Evolutionary conservation across 1,140 invertebrate species (phyloP), one percentile per base, ranked within the genome.

Genomic region (Archegozetes longisetosus): DNA sequence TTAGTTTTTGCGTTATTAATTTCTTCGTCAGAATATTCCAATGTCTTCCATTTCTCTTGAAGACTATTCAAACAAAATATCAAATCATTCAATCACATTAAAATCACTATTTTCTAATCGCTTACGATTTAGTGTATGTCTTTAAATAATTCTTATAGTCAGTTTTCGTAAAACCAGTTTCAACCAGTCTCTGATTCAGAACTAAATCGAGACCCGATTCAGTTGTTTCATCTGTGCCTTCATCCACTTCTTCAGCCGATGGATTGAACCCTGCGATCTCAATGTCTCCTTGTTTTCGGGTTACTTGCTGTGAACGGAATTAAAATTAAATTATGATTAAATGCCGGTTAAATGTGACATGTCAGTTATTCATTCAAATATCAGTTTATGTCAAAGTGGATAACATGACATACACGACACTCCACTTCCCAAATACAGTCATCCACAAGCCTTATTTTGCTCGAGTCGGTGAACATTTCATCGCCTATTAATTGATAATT

Each of bases 401-500:
- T 60, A 9, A 0, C 24, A 26, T 17, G 48, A 67, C 65, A 73
- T 73, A 82, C 80, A 73, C 81, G 90, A 67, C 90, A 91, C 70
- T 87, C 85, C 28, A 97, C 91, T 82, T 96, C 92, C 68, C 93
- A 97, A 46, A 96, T 70, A 26, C 92, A 88, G 72, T 92, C 86
- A 71, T 95, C 89, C 14, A 96, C 78, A 53, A 95, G 73, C 72
- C 94, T 91, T 61, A 93, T 82, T 76, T 86, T 94, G 72, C 90
- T 94, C n/a, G 87, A 86, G 75, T 97, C 93, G 40, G 91, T 91
- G 77, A 94, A 94, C 84, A 97, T 90, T 76, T 97, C 93, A 74
- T 97, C 92, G 67, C 88, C 89, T 88, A 76, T 71, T 66, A 59
- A 64, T 32, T 47, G 4, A 28, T n/a, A 25, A 52, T 4, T 52